Percentiles rank a stretch among this genome's conserved stretches.
phyloP scores from a whole-genome alignment of 2,888 invertebrate genomes.

The Lochmaea crataegi region DNA sequence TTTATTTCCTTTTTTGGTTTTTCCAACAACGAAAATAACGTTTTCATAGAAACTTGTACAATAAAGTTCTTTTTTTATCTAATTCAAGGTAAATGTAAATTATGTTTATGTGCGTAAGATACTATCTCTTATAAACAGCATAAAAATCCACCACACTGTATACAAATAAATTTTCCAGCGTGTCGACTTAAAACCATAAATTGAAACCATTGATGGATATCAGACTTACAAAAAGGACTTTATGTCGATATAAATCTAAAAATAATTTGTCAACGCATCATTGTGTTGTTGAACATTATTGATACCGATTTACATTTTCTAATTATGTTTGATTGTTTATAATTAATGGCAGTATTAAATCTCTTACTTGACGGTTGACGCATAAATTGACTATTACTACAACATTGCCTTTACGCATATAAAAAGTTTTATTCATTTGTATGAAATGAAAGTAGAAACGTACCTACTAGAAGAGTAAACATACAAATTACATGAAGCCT shows the following conservation, averaged over 20 bases:
- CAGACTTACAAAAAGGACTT: slow-evolving; percentile 22
- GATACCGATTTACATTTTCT: slow-evolving; percentile 25
- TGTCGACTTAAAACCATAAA: slow-evolving; percentile 21
- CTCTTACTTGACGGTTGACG: not conserved
- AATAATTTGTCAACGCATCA: slow-evolving; percentile 27
- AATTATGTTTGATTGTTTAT: slow-evolving; percentile 14
- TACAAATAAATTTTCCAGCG: slow-evolving; percentile 20
- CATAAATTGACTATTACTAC: not conserved
- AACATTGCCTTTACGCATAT: not conserved
- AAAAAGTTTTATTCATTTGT: no score
- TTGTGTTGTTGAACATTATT: slow-evolving; percentile 14
- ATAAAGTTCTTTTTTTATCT: not conserved
- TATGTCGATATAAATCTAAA: slow-evolving; percentile 29
- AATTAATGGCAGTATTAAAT: not conserved
- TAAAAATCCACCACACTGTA: slow-evolving; percentile 8
- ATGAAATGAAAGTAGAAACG: no score
- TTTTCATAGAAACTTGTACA: not conserved
- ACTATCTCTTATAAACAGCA: not conserved
- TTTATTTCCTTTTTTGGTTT: no score
- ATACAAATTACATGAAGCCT: no score
- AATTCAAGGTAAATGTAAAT: not conserved
- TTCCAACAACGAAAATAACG: no score
- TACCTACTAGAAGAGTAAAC: no score
- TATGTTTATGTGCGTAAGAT: not conserved
- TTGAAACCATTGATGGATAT: slow-evolving; percentile 29